Base-by-base conservation (phyloP, 2,113 vertebrate genomes). In the Trogon surrucura region DNA sequence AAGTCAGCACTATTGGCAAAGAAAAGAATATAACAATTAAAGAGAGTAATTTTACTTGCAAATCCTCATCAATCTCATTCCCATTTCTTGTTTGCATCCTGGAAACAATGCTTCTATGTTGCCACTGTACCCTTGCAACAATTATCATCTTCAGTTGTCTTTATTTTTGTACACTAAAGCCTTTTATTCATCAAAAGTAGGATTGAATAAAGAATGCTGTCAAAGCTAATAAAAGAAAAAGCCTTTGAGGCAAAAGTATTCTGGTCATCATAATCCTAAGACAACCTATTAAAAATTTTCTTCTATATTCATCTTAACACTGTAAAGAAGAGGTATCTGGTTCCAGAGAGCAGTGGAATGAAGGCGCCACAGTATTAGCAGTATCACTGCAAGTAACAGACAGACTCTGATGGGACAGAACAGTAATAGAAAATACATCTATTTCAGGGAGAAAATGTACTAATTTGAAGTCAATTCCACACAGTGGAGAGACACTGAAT, bases 361-460 rank as follows among this genome's bases (percentile, higher is more conserved):
- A 80, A 88, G 54, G 67, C 94, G 70, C 56, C 87, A 95, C 66
- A 85, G 54, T 69, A 91, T 82, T 77, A 81, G 56, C 79, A 90
- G 53, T 73, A 93, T 72, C 16, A 9, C 48, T 64, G 61, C 16
- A 32, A 97, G 57, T 34, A 74, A 67, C 38, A 95, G 88, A 69
- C 51, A 50, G 41, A 20, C 81, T 88, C 62, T 80, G 75, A 48
- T 30, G 29, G 62, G 57, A 88, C 67, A 77, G 72, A 96, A 95
- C 90, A 97, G 78, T 83, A 95, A 89, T 5, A 82, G 88, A 92
- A 96, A 94, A 95, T 53, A 82, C 30, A 67, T 71, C 32, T 25
- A 60, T 94, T 95, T 82, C 80, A 95, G 65, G 34, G 32, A 95
- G 69, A 92, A 96, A 82, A 79, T 18, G 13, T 20, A 81, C 85